Conservation (phyloP, 2,888 invertebrate species). For the Pheosia gnoma region DNA sequence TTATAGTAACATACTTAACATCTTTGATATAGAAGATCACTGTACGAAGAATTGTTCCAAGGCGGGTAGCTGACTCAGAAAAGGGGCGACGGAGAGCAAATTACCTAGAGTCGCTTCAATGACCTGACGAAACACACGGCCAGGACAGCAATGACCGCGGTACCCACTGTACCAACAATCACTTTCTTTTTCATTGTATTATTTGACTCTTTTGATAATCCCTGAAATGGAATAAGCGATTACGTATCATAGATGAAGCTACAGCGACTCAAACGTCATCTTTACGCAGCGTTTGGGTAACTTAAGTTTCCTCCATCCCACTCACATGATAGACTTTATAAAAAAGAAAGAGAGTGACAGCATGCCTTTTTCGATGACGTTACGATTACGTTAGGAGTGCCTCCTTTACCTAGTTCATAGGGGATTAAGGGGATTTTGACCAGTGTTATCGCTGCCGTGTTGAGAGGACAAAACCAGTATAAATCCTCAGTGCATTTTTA, state of each 20-base stretch:
- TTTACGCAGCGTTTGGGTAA: no score
- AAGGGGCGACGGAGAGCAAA: background rate
- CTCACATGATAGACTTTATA: no score
- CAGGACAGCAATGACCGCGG: conserved; percentile 60
- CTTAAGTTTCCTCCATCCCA: no score
- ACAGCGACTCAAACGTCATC: no score
- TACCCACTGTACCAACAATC: conserved; percentile 68
- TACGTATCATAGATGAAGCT: background rate
- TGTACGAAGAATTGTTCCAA: background rate
- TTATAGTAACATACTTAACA: background rate
- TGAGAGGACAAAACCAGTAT: no score
- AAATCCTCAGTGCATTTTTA: no score
- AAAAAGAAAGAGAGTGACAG: no score
- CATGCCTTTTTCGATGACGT: no score
- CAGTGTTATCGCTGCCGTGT: no score
- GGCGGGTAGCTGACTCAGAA: background rate
- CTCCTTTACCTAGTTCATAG: no score
- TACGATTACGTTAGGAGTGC: no score
- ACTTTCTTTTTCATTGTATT: conserved; percentile 61
- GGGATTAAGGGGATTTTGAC: no score
- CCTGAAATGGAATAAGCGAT: conserved; percentile 42
- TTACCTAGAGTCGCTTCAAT: conserved; percentile 51
- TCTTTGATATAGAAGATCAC: background rate
- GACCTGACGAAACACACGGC: conserved; percentile 66
- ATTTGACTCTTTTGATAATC: conserved; percentile 39